Evolutionary conservation across 2,113 vertebrate species (phyloP).

Genomic region (Paratilapia polleni): DNA sequence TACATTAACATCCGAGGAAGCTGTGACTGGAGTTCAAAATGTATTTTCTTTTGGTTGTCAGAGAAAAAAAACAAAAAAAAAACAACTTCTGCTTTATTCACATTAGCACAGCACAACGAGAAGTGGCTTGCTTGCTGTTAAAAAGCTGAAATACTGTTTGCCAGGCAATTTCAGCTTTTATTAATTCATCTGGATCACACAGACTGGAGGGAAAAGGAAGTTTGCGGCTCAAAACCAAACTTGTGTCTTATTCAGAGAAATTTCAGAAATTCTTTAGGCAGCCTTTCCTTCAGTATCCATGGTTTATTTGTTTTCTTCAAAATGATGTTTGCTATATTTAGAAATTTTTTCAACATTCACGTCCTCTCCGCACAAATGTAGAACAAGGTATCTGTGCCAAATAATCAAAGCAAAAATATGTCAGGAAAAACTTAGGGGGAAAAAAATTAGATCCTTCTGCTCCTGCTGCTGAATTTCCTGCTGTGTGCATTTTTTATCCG

Average conservation of each 20-base stretch:
- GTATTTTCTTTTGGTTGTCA: background rate
- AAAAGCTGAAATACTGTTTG: background rate
- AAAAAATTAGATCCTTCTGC: slow-evolving; percentile 15
- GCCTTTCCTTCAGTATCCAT: background rate
- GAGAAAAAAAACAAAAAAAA: background rate
- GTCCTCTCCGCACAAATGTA: background rate
- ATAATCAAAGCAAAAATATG: slow-evolving; percentile 41
- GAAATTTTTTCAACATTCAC: background rate
- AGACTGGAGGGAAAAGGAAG: slow-evolving; percentile 6
- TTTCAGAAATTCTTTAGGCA: background rate
- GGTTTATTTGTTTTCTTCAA: slow-evolving; percentile 6
- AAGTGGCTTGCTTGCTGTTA: slow-evolving; percentile 1
- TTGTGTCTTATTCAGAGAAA: slow-evolving; percentile 15
- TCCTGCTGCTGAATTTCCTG: slow-evolving; percentile 34
- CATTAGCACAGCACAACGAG: background rate
- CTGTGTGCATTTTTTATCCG: slow-evolving; percentile 31
- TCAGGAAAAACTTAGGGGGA: background rate
- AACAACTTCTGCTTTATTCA: background rate
- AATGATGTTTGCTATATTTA: slow-evolving; percentile 21
- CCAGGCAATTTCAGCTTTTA: background rate
- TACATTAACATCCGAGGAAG: background rate
- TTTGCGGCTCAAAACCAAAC: background rate
- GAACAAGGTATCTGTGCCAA: slow-evolving; percentile 22
- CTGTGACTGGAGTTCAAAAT: background rate
- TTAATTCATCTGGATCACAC: slow-evolving; percentile 6